Base-by-base conservation (phyloP, 2,888 invertebrate species). In the Ochropleura leucogaster region DNA sequence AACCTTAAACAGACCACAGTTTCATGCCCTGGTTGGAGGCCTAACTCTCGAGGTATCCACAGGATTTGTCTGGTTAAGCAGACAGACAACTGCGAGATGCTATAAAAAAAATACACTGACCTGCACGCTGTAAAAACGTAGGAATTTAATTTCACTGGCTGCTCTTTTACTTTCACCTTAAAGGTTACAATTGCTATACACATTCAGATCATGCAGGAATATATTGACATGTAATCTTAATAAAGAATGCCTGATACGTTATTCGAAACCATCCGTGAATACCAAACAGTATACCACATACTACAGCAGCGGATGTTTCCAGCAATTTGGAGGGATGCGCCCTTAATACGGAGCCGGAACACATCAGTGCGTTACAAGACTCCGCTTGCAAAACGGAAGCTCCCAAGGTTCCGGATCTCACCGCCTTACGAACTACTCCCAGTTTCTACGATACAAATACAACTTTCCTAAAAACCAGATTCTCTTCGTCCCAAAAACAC, bases 391-490 rank as follows among this genome's bases (percentile, higher is more conserved):
- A 74, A 20, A 63, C 84, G 84, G 79, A 85, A 79, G 68, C 62
- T 49, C 42, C 60, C 77, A 72, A 72, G 72, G 57, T 79, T 81
- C 74, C 79, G 77, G 69, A 47, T 55, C 47, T 59, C 64, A 10
- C 40, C 66, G 74, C 76, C 64, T 74, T 53, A 14, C 30, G 59
- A 78, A 76, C 73, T 77, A 68, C 71, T 74, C 51, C 12, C 44
- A 81, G 77, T 49, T 68, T 64, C 72, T 59, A 49, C n/a, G 40
- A 60, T 65, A 79, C 68, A 73, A 82, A 85, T 80, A 82, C 80
- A 74, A 79, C 63, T 82, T 82, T 72, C 63, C 59, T 30, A 51
- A 72, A 72, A 84, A 82, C 65, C 85, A 85, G 68, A 82, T 84
- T 79, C 12, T 76, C 79, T 71, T 77, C 57, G 64, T 72, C 65